Percentiles rank a stretch among this genome's conserved stretches.
phyloP scores from a whole-genome alignment of 2,113 vertebrate species.

The Danionella cerebrum region DNA sequence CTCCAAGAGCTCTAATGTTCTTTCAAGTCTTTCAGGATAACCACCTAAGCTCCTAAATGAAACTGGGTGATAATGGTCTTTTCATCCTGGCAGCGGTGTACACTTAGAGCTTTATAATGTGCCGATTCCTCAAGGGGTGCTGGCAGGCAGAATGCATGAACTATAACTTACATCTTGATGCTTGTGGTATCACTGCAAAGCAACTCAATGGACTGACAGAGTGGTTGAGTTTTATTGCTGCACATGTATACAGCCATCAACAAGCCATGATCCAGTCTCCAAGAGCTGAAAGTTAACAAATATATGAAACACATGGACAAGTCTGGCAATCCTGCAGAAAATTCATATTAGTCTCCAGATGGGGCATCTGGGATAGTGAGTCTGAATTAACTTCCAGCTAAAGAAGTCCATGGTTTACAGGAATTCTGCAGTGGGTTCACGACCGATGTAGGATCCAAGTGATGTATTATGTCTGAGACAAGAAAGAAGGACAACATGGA shows the following conservation, averaged over 20 bases:
- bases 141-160: background rate
- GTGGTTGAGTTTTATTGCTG: conserved; percentile 10
- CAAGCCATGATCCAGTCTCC: conserved; percentile 8
- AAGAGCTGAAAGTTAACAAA: conserved; percentile 27
- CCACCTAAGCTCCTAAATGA: conserved; percentile 5
- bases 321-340: conserved; percentile 27
- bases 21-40: background rate
- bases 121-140: conserved; percentile 7
- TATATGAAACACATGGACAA: conserved; percentile 42
- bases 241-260: conserved; percentile 26
- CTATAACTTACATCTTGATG: conserved; percentile 1
- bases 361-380: conserved; percentile 23
- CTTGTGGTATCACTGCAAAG: background rate
- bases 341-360: conserved; percentile 17
- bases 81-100: conserved; percentile 12
- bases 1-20: conserved; percentile 2
- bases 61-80: conserved; percentile 26
- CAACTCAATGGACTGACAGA: background rate
- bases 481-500: background rate
- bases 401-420: conserved; percentile 25
- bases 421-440: background rate
- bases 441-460: background rate
- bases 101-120: conserved; percentile 14
- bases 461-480: background rate
- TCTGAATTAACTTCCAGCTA: conserved; percentile 31